These are phyloP conservation scores for Achroia grisella DNA, from an alignment of 1,140 invertebrate species.

Conservation along the genomic window DNA sequence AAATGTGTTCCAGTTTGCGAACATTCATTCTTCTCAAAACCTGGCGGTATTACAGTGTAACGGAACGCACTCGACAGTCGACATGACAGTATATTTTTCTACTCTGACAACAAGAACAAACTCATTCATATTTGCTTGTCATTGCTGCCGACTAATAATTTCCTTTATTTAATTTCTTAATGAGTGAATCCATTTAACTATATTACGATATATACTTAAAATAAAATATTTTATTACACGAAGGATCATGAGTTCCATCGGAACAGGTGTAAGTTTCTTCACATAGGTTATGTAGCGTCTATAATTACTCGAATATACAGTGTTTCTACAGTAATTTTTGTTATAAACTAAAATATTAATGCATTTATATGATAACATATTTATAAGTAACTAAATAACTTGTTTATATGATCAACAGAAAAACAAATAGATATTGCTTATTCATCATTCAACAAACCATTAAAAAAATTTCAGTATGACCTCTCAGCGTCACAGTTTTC, in stretches of 20 bases:
- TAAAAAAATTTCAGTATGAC: constrained; percentile 87
- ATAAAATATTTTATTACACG: not conserved
- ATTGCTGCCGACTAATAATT: constrained; percentile 11
- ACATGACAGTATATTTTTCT: constrained; percentile 14
- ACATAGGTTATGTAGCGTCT: constrained; percentile 4
- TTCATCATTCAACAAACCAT: constrained; percentile 28
- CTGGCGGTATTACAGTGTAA: constrained; percentile 13
- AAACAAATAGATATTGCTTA: constrained; percentile 18
- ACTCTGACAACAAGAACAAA: constrained; percentile 4
- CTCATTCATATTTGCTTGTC: constrained; percentile 16
- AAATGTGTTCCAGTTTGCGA: too few relatives aligned
- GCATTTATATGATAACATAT: too few relatives aligned
- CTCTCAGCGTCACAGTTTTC: constrained; percentile 99
- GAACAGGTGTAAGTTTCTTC: constrained; percentile 87
- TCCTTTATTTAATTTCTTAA: constrained; percentile 3
- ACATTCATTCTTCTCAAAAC: too few relatives aligned
- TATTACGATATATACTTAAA: not conserved
- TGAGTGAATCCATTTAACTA: not conserved
- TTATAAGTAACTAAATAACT: too few relatives aligned
- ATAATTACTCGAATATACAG: too few relatives aligned
- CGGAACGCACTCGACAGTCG: not conserved
- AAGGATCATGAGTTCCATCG: constrained; percentile 92
- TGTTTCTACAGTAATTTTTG: not conserved
- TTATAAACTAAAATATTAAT: too few relatives aligned
- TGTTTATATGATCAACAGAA: too few relatives aligned